Percentiles rank a stretch among this genome's conserved stretches.
These are phyloP conservation scores for Ficedula albicollis DNA, from an alignment of 2,797 vertebrate species.

Conservation along the genomic window DNA sequence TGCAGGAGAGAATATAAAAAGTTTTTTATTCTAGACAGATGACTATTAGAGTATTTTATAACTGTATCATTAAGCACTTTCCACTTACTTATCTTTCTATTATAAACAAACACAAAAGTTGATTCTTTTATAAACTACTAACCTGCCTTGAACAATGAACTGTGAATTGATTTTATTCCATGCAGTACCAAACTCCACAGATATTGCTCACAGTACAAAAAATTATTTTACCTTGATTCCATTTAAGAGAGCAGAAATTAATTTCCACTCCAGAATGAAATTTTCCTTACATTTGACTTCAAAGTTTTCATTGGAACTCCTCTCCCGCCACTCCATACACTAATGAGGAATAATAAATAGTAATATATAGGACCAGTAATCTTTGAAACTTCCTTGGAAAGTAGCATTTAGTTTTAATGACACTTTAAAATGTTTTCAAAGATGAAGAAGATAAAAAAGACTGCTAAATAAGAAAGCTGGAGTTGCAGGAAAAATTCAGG, in stretches of 20 bases:
- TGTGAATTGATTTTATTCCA: not conserved
- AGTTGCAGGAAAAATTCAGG: not conserved
- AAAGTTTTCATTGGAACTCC: not conserved
- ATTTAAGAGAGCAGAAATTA: not conserved
- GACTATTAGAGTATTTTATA: not conserved
- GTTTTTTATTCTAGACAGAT: not conserved
- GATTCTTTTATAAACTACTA: not conserved
- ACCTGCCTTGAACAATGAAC: not conserved
- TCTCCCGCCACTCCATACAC: accelerated
- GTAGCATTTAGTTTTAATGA: not conserved
- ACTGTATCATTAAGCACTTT: not conserved
- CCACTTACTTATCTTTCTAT: not conserved
- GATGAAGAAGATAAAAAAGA: not conserved
- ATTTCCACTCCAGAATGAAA: not conserved
- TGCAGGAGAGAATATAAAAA: not conserved
- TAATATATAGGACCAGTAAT: not conserved
- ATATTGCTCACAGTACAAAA: not conserved
- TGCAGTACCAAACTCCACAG: not conserved
- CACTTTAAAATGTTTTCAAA: not conserved
- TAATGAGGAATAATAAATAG: not conserved
- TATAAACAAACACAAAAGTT: not conserved
- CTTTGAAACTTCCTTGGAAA: not conserved
- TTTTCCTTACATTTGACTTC: not conserved
- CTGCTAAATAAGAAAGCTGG: not conserved
- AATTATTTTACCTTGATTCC: not conserved